A percentile compares a stretch with the other conserved stretches of the same genome.
phyloP scores from a whole-genome alignment of 2,888 invertebrate genomes.

The Morinoia aosen region DNA sequence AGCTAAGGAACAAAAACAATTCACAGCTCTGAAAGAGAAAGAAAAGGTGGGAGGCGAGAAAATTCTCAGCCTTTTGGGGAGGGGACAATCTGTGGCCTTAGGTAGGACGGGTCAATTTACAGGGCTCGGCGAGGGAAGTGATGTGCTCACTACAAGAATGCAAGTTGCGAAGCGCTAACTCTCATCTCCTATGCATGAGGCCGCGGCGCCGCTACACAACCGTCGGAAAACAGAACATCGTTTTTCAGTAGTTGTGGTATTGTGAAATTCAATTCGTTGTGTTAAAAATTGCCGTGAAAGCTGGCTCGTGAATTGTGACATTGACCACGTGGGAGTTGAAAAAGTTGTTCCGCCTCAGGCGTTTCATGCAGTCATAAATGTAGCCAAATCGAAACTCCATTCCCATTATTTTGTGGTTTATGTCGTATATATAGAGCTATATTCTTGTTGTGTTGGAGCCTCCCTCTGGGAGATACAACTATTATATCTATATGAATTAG shows the following conservation, averaged over 20 bases:
- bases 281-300: not conserved
- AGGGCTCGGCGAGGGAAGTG: too few relatives aligned
- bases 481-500: too few relatives aligned
- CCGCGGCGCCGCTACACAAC: not conserved
- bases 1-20: not conserved
- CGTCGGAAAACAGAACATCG: not conserved
- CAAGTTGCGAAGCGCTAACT: not conserved
- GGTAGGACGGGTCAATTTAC: too few relatives aligned
- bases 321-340: not conserved
- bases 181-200: not conserved
- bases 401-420: not conserved
- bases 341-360: not conserved
- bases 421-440: too few relatives aligned
- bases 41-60: not conserved
- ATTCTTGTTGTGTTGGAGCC: too few relatives aligned
- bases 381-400: not conserved
- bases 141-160: not conserved
- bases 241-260: not conserved
- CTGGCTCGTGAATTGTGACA: not conserved
- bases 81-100: too few relatives aligned
- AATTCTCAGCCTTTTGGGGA: not conserved
- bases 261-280: not conserved
- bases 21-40: not conserved
- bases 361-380: not conserved
- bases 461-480: too few relatives aligned